phyloP scores from a whole-genome alignment of 2,797 vertebrate species.

The Acanthurus lineatus region DNA sequence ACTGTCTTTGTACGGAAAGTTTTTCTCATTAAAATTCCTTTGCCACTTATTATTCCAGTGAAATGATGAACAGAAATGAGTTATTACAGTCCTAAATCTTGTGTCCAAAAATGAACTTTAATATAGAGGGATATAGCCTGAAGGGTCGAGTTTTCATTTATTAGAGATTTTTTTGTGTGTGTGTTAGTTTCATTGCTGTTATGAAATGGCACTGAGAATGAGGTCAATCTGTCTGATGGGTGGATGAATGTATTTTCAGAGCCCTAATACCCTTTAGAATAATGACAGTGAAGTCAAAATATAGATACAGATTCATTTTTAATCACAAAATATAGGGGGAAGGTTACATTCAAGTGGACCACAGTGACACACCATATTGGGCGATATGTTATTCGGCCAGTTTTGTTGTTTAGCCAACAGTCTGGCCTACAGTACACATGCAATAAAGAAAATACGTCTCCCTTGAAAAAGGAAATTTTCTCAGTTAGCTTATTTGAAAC shows the following conservation, averaged over 20 bases:
- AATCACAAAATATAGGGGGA: slow-evolving; percentile 58
- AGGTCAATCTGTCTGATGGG: slow-evolving; percentile 52
- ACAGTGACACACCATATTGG: slow-evolving; percentile 48
- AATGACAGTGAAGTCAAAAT: slow-evolving; percentile 38
- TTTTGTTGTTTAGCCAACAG: slow-evolving; percentile 18
- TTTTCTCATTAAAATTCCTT: background rate
- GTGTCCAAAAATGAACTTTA: background rate
- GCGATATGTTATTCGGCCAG: slow-evolving; percentile 40
- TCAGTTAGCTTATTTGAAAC: slow-evolving; percentile 24
- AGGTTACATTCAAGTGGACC: slow-evolving; percentile 58
- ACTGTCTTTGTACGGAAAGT: background rate
- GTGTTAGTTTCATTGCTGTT: slow-evolving; percentile 3
- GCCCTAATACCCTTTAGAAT: slow-evolving; percentile 28
- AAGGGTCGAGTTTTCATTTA: slow-evolving; percentile 11
- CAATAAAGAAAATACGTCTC: slow-evolving; percentile 49
- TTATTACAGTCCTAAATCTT: background rate
- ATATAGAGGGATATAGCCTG: slow-evolving; percentile 1
- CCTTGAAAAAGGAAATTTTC: slow-evolving; percentile 19
- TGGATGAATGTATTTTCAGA: slow-evolving; percentile 34
- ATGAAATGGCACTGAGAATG: slow-evolving; percentile 34
- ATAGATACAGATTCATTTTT: slow-evolving; percentile 59
- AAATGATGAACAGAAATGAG: background rate
- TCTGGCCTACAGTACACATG: slow-evolving; percentile 56
- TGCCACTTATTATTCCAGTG: background rate
- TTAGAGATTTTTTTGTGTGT: slow-evolving; percentile 7